Evolutionary conservation across 2,888 invertebrate species (phyloP).

Genomic region (Toxonevra muliebris): DNA sequence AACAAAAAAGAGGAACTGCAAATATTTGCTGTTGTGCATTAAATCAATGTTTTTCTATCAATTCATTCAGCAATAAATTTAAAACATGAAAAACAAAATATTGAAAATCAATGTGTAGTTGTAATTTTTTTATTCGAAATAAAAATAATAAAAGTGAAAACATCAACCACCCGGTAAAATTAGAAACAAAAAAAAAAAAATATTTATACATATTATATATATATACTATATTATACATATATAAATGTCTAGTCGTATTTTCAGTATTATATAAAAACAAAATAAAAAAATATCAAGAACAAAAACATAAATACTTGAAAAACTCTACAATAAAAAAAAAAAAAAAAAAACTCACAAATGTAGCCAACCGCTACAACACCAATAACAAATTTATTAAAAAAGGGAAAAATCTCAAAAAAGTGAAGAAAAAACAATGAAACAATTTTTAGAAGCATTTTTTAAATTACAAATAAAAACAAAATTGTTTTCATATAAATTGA

Average conservation of each 20-base stretch:
- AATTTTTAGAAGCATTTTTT: conserved; percentile 52
- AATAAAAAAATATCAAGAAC: conserved; percentile 32
- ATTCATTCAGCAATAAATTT: too few relatives aligned
- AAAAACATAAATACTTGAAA: conserved; percentile 36
- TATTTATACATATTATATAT: conserved; percentile 41
- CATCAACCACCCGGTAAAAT: conserved; percentile 37
- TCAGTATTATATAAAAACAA: conserved; percentile 59
- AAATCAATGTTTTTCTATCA: too few relatives aligned
- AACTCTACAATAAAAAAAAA: conserved; percentile 27
- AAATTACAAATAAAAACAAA: conserved; percentile 42
- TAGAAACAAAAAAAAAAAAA: conserved; percentile 20
- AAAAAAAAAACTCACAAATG: conserved; percentile 35
- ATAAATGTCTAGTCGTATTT: conserved; percentile 65
- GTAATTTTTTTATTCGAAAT: neutral
- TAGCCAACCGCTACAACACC: conserved; percentile 36
- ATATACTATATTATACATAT: conserved; percentile 34
- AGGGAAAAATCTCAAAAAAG: conserved; percentile 35
- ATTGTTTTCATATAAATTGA: conserved; percentile 38
- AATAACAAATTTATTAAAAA: conserved; percentile 35
- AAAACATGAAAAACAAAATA: too few relatives aligned
- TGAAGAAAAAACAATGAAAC: conserved; percentile 21
- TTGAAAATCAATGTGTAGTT: neutral
- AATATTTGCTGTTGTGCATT: too few relatives aligned
- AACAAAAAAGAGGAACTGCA: too few relatives aligned
- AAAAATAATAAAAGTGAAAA: conserved; percentile 29